Base-by-base conservation (phyloP, 2,113 vertebrate species). In the Boleophthalmus pectinirostris region DNA sequence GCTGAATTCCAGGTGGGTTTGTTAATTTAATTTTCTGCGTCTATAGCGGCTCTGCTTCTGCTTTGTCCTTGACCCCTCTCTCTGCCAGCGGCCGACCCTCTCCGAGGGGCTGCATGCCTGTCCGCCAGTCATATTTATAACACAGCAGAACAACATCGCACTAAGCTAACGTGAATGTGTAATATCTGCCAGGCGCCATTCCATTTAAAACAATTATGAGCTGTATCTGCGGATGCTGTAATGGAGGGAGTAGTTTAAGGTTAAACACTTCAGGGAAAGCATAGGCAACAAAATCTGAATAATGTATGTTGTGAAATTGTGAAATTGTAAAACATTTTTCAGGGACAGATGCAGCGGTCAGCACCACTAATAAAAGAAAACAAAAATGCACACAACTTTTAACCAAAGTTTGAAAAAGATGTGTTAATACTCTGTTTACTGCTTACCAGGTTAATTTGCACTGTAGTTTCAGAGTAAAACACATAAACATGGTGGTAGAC, bases 1-100 rank as follows among this genome's bases (percentile, higher is more conserved):
- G 71, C 84, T 49, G 70, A 84, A 89, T 90, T 92, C 88, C 88
- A 87, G 78, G 81, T 81, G 78, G 77, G 81, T 85, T 83, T 73
- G 18, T 82, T 89, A 85, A 92, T 91, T 90, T 73, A 73, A 90
- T 91, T 89, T 90, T 88, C 78, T 65, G 68, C 73, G 60, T 88
- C 69, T 79, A 29, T 29, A 72, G 75, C 81, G 67, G 81, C 67
- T 71, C 71, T 65, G 14, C 75, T 74, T 69, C 72, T 51, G 60
- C 66, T 77, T 79, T 81, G 88, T 87, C 88, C 88, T 89, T 91
- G 89, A 91, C 87, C 85, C 72, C 8, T 45, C 16, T 58, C 77
- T 79, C 81, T 75, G 56, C 72, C 72, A 83, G 80, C 77, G 82
- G 67, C 64, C 70, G 57, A 73, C 56, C 74, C 69, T 72, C 68